Evolutionary conservation across 2,888 invertebrate genomes (phyloP), one percentile per base, ranked within the genome.

Genomic region (Cremastinae sp.): DNA sequence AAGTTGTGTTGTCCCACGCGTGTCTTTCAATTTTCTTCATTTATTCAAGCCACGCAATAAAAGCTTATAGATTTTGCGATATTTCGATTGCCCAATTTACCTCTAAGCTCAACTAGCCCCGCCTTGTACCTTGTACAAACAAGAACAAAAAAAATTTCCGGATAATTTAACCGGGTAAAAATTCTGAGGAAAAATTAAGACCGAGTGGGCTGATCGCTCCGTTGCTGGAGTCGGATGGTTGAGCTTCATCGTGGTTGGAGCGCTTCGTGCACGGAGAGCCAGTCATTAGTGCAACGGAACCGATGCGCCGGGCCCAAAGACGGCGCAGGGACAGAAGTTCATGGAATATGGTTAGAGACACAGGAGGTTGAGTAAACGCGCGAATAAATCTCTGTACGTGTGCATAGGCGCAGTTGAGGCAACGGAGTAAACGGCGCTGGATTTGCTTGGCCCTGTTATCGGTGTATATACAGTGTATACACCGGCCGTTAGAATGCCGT

Each of bases 401-500:
- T 5, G 22, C 12, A 41, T 64, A 41, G 14, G 22, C 22, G 14
- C 22, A 65, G 12, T 12, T 22, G 14, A 45, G 43, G 64, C 41
- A 65, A 16, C 58, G 8, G 47, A 74, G 64, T 56, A 54, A 65
- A 61, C 66, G 66, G 51, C 69, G 61, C 64, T 69, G 68, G 64
- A 54, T 75, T 36, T 82, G 78, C 79, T 80, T 81, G 81, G 81
- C 82, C 82, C 84, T 83, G 81, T 85, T 85, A 86, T 85, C 84
- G 83, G 83, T 82, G 58, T 82, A 82, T n/a, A n/a, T n/a, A n/a
- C n/a, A n/a, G n/a, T n/a, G 79, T 53, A 20, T 70, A 70, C 74
- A 77, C 81, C 84, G 83, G 85, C 86, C 85, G 84, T 83, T 83
- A 86, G 85, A 84, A 85, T 87, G 82, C 87, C 87, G 87, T 88